Evolutionary conservation across 2,888 invertebrate genomes (phyloP), one percentile per base, ranked within the genome.

Genomic region (Melipona bicolor): DNA sequence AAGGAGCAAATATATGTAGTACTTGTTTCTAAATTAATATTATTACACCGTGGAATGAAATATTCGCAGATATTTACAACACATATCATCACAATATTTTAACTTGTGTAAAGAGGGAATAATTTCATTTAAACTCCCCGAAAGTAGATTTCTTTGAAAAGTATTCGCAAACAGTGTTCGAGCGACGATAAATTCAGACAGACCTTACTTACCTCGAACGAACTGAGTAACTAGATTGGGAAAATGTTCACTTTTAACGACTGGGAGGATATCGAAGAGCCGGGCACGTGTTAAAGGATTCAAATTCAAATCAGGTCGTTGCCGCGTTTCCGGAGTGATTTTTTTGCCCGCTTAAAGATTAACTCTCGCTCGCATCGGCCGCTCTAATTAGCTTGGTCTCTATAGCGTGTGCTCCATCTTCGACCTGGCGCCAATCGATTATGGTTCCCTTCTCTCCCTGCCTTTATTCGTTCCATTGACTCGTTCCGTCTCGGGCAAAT

Each of bases 371-470:
- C 49, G 69, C 59, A 54, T 27, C 56, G 32, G 21, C 21, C 2
- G 56, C 19, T 17, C 21, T 78, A 74, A 85, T 85, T 84, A 64
- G 52, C 79, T 62, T 68, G 64, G 49, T 19, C 19, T 50, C 27
- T 59, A 54, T 54, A 43, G 54, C 43, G 19, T 17, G 17, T 15
- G 17, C 32, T 61, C 19, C 11, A 54, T n/a, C 56, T 54, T 71
- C 54, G 54, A 61, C n/a, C 59, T 49, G 21, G 19, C 49, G 3
- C 21, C 19, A 50, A 70, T 77, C 77, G 80, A 83, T 80, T 80
- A 64, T 73, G 64, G 36, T 71, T 67, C 49, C 49, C 50, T 62
- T 76, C 6, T 32, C 50, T 0, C 54, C n/a, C 15, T n/a, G 36
- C 21, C 36, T 54, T 77, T 77, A 52, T 69, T 61, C 67, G 67